Evolutionary conservation across 2,888 invertebrate genomes (phyloP).

Genomic region (Lasioglossum morio): DNA sequence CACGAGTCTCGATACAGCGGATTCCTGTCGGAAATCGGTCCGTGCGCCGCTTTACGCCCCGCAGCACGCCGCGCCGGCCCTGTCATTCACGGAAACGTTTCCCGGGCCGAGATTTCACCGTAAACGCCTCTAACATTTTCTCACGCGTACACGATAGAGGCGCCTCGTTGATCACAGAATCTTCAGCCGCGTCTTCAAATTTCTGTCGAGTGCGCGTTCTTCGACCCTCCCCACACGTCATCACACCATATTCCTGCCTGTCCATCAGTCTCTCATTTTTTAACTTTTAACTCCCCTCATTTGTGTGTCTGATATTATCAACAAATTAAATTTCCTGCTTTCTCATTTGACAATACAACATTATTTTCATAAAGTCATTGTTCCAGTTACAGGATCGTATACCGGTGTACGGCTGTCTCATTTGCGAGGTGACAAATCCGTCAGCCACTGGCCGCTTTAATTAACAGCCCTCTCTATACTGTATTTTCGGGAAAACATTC

Average conservation of each 20-base stretch:
- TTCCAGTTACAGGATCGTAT: constrained; percentile 11
- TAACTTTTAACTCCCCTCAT: no score
- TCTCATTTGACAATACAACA: neutral
- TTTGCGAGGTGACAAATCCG: constrained; percentile 39
- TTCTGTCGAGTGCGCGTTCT: neutral
- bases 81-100: neutral
- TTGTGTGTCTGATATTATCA: no score
- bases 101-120: neutral
- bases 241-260: neutral
- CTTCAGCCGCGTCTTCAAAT: neutral
- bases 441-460: constrained; percentile 40
- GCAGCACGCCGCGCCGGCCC: neutral
- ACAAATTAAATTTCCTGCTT: no score
- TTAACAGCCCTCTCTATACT: constrained; percentile 25
- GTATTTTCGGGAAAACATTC: constrained; percentile 30
- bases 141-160: neutral
- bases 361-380: constrained; percentile 49
- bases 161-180: neutral
- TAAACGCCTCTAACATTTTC: constrained; percentile 14
- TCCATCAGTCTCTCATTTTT: neutral
- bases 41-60: constrained; percentile 6
- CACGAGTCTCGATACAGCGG: constrained; percentile 34
- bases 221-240: neutral
- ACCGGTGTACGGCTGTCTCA: constrained; percentile 25
- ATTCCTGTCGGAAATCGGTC: constrained; percentile 36